Conservation (phyloP, 1,140 invertebrate genomes). For the Lutraria rhynchaena region DNA sequence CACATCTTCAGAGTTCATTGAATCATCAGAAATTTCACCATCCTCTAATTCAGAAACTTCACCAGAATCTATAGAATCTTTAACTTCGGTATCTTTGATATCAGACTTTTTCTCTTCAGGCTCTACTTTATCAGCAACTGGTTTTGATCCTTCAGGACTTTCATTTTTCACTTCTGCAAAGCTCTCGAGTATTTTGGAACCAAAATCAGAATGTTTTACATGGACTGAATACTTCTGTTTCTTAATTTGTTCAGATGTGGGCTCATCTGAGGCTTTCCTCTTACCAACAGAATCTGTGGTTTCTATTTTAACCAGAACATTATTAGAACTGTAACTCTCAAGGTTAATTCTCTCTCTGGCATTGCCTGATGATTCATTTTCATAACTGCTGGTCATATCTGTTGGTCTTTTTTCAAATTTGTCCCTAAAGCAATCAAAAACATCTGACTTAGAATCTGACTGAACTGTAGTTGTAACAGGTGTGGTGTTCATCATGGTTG, state of each 20-base stretch:
- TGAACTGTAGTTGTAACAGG: not conserved
- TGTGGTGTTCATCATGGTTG: not conserved
- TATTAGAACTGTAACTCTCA: too few species aligned
- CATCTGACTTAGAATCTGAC: constrained; percentile 1
- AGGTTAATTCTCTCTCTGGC: too few species aligned
- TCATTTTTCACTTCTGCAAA: constrained; percentile 52
- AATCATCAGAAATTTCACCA: constrained; percentile 58
- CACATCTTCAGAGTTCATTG: not conserved
- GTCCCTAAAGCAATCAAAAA: constrained; percentile 35
- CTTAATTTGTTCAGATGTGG: too few species aligned
- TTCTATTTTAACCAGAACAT: too few species aligned
- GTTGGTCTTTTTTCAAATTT: constrained; percentile 19
- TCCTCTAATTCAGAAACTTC: constrained; percentile 40
- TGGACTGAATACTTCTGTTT: too few species aligned
- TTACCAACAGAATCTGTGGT: too few species aligned
- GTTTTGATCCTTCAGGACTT: constrained; percentile 26
- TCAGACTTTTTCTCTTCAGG: not conserved
- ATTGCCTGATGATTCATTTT: not conserved
- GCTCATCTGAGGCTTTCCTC: too few species aligned
- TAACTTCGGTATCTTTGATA: not conserved
- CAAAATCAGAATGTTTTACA: constrained; percentile 30
- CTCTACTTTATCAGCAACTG: not conserved
- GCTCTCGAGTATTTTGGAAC: constrained; percentile 33
- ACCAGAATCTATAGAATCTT: not conserved
- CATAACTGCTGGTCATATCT: not conserved